These are phyloP conservation scores for Clinocottus analis DNA, from an alignment of 2,113 vertebrate species.

Conservation along the genomic window DNA sequence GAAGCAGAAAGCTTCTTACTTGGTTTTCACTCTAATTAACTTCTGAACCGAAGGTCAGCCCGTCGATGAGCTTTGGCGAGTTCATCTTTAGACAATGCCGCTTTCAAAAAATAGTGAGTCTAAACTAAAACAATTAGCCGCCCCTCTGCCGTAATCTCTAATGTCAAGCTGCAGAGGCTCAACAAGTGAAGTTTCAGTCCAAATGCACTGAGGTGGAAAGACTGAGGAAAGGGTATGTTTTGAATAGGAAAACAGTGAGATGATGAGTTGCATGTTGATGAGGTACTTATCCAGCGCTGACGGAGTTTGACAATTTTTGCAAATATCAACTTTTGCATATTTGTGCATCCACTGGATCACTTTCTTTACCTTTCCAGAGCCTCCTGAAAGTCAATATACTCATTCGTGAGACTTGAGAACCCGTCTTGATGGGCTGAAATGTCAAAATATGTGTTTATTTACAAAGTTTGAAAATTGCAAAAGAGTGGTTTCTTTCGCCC, in stretches of 20 bases:
- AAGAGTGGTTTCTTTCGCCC: not conserved
- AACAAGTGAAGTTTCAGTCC: slow-evolving; percentile 27
- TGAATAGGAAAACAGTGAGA: slow-evolving; percentile 34
- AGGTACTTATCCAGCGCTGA: slow-evolving; percentile 38
- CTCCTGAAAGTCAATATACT: slow-evolving; percentile 13
- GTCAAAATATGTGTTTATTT: not conserved
- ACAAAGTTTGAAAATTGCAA: not conserved
- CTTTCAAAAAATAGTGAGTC: slow-evolving; percentile 42
- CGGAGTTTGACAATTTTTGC: slow-evolving; percentile 25
- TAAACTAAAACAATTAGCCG: slow-evolving; percentile 36
- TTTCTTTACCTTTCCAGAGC: not conserved
- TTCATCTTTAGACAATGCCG: slow-evolving; percentile 33
- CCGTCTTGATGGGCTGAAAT: slow-evolving; percentile 8
- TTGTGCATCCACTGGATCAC: slow-evolving; percentile 9
- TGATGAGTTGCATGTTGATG: slow-evolving; percentile 57
- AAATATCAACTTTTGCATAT: slow-evolving; percentile 70
- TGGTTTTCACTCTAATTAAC: slow-evolving; percentile 68
- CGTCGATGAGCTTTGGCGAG: slow-evolving; percentile 35
- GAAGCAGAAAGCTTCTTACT: slow-evolving; percentile 57
- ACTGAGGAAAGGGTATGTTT: slow-evolving; percentile 12
- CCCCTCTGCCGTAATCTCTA: slow-evolving; percentile 55
- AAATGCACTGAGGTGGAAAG: slow-evolving; percentile 35
- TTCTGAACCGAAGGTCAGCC: slow-evolving; percentile 62
- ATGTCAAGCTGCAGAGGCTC: slow-evolving; percentile 46
- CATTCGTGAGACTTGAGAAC: not conserved